Percentiles rank a stretch among this genome's conserved stretches.
These are phyloP conservation scores for Clistopyga incitator DNA, from an alignment of 2,888 invertebrate genomes.

Conservation along the genomic window DNA sequence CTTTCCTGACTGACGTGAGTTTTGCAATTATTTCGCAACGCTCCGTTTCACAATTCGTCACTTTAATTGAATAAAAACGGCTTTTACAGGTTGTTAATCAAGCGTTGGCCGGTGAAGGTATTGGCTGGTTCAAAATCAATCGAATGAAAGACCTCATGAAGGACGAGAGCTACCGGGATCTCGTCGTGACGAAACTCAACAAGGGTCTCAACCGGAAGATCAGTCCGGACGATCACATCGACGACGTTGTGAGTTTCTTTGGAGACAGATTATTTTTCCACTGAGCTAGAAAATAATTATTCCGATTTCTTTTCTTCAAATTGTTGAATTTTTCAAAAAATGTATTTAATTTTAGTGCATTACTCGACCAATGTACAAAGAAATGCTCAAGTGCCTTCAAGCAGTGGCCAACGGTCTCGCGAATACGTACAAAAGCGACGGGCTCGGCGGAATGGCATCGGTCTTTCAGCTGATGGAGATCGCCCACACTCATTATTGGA, in stretches of 20 bases:
- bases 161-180: constrained; percentile 98
- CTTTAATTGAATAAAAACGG: background rate
- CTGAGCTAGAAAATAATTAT: no score
- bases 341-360: constrained; percentile 88
- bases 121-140: constrained; percentile 98
- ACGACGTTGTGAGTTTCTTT: constrained; percentile 94
- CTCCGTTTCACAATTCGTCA: background rate
- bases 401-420: constrained; percentile 96
- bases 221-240: constrained; percentile 97
- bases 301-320: background rate
- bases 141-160: constrained; percentile 98
- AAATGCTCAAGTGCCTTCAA: constrained; percentile 96
- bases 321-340: background rate
- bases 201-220: constrained; percentile 96
- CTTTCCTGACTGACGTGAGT: constrained; percentile 95
- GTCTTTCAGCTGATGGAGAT: constrained; percentile 99
- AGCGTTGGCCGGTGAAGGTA: constrained; percentile 96
- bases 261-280: constrained; percentile 12
- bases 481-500: constrained; percentile 99
- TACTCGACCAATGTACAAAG: constrained; percentile 96
- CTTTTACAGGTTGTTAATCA: constrained; percentile 89
- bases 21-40: background rate
- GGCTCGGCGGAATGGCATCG: constrained; percentile 98
- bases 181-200: constrained; percentile 97
- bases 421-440: constrained; percentile 96